Base-by-base conservation (phyloP, 2,888 invertebrate genomes). In the Bellardia pandia region DNA sequence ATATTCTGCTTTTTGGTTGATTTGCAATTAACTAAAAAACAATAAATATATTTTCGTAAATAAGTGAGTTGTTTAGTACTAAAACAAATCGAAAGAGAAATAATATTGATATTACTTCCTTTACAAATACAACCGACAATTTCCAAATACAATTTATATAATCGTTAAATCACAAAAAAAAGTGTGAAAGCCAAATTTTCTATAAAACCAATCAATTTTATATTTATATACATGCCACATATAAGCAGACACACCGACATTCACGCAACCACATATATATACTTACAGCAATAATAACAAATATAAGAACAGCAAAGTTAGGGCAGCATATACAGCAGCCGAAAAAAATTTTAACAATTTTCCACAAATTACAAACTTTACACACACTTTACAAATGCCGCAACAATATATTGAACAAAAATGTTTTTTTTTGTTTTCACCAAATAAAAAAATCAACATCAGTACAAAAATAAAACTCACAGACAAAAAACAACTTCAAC, bases 311-410 rank as follows among this genome's bases (percentile, higher is more conserved):
- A 23, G 23, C 16, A 56, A 5, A 6, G n/a, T 13, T 6, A 51
- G 13, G 9, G 45, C 45, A 45, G 45, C 45, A 45, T 13, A 45
- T 13, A 45, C 48, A 62, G 30, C 53, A 66, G 56, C n/a, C 23
- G 40, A 30, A 30, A 58, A 62, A 79, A 79, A 66, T 60, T 66
- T 53, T 11, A 77, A 80, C 76, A 84, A 86, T 76, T 80, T 86
- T 14, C 79, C 79, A 80, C 62, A 86, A 86, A 79, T 75, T 75
- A 58, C 69, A 66, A 56, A 83, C 83, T 79, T 58, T 56, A 58
- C 23, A 64, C 64, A 79, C 56, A 75, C 53, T 53, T 79, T 84
- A 64, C 72, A 81, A 72, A 72, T 74, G 23, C 74, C 76, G 62
- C 79, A 78, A 80, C 76, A 83, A 76, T 68, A 62, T 76, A 60